phyloP scores from a whole-genome alignment of 2,888 invertebrate genomes.

The Lomographa bimaculata region DNA sequence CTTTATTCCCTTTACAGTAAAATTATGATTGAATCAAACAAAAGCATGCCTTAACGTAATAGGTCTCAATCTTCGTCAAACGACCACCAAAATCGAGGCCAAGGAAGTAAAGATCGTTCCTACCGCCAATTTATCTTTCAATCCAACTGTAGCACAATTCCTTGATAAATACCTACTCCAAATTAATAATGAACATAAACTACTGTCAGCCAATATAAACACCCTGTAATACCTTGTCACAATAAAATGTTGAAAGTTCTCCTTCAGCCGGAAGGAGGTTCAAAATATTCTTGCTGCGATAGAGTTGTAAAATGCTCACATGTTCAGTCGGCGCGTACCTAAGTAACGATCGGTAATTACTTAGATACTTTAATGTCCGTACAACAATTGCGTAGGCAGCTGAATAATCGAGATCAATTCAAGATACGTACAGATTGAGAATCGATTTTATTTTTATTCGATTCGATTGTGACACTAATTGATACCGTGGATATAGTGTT shows the following conservation, averaged over 20 bases:
- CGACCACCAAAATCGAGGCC: constrained; percentile 9
- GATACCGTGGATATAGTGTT: constrained; percentile 56
- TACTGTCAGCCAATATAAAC: constrained; percentile 17
- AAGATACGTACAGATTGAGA: constrained; percentile 36
- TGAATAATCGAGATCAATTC: constrained; percentile 43
- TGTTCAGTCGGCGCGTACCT: constrained; percentile 3
- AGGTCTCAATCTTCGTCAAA: constrained; percentile 5
- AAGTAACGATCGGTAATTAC: constrained; percentile 44
- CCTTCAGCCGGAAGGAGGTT: not conserved
- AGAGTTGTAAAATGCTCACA: constrained; percentile 9
- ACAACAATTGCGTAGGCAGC: constrained; percentile 54
- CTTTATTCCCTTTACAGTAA: not conserved
- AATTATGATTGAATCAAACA: constrained; percentile 4
- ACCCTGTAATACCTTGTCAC: constrained; percentile 1
- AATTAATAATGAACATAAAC: constrained; percentile 36
- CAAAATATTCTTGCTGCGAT: constrained; percentile 1
- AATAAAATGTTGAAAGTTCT: constrained; percentile 1
- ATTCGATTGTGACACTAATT: constrained; percentile 64
- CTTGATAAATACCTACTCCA: constrained; percentile 19
- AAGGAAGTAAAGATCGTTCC: constrained; percentile 10
- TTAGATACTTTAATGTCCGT: constrained; percentile 37
- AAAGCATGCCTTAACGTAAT: not conserved
- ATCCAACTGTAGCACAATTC: constrained; percentile 12
- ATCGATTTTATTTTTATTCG: constrained; percentile 57
- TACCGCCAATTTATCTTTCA: constrained; percentile 14